Base-by-base conservation (phyloP, 2,113 vertebrate genomes). In the Notechis scutatus region DNA sequence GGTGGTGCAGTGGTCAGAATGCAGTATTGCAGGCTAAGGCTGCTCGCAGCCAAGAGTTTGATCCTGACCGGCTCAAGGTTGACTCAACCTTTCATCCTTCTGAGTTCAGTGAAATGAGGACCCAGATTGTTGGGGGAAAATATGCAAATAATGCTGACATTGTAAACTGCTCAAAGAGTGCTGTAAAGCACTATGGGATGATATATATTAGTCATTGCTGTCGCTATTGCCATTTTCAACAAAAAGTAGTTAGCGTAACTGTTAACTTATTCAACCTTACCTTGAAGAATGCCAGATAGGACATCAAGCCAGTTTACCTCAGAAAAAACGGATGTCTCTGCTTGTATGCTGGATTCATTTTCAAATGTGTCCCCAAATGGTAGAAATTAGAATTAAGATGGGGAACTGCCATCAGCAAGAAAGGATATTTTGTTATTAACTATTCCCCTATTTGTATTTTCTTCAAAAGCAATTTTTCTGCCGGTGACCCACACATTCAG, bases 181-280 rank as follows among this genome's bases (percentile, higher is more conserved):
- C 3, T 29, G 10, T 29, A 64, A 29, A 64, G 26, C 57, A 61
- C 24, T 61, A 61, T 61, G 57, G 3, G 26, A 1, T 64, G 59
- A 64, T 64, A 0, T 64, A 64, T 64, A 29, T 47, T 47, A 61
- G 24, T 29, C 59, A 57, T 57, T 57, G 56, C 6, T 57, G 20
- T 23, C 6, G 26, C 59, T 64, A 91, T 18, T 93, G 89, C 91
- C 47, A 61, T 85, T 89, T 94, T 92, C 94, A 90, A 94, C 81
- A 92, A 94, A 93, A 93, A 50, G 15, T 91, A 93, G 94, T 96
- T 54, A 95, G 92, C 74, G 74, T 94, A 95, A 54, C 93, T 95
- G 92, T 91, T 92, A 55, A n/a, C 26, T 64, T n/a, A 14, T n/a
- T 12, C 61, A 69, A n/a, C 12, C 29, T 69, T 69, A 69, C 4